phyloP scores from a whole-genome alignment of 2,888 invertebrate genomes.

The Capitulum mitella region DNA sequence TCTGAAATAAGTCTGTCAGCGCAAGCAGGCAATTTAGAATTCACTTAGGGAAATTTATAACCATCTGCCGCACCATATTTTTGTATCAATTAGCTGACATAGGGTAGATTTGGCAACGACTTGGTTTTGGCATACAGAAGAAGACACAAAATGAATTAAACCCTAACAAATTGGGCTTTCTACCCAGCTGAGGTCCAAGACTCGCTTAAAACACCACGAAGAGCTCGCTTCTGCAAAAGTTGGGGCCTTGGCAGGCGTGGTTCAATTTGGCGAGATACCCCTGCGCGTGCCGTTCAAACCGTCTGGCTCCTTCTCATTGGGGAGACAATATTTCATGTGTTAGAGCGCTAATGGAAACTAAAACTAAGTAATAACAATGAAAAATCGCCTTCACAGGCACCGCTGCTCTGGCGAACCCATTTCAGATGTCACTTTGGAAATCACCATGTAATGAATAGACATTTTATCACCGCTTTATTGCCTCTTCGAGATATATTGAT shows the following conservation, averaged over 20 bases:
- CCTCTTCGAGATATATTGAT: conserved; percentile 7
- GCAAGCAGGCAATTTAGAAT: neutral
- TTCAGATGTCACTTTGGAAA: conserved; percentile 25
- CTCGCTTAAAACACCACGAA: neutral
- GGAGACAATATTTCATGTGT: conserved; percentile 5
- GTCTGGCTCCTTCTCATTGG: neutral
- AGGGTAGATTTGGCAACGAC: neutral
- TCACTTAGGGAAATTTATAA: conserved; percentile 7
- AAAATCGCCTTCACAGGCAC: neutral
- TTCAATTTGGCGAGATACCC: neutral
- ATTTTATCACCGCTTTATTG: conserved; percentile 24
- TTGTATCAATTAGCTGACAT: conserved; percentile 16
- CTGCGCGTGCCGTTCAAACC: neutral
- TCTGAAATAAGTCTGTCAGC: neutral
- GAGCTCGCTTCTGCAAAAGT: neutral
- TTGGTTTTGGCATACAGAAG: too few species aligned
- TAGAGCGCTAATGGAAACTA: conserved; percentile 20
- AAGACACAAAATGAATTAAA: too few species aligned
- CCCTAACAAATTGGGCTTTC: neutral
- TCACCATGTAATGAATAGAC: conserved; percentile 25
- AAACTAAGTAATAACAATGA: conserved; percentile 24
- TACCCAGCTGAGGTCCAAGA: neutral
- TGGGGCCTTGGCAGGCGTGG: neutral
- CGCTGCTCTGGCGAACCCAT: neutral
- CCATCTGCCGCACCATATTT: neutral